Evolutionary conservation across 2,797 vertebrate species (phyloP).

Genomic region (Naso thynnoides): DNA sequence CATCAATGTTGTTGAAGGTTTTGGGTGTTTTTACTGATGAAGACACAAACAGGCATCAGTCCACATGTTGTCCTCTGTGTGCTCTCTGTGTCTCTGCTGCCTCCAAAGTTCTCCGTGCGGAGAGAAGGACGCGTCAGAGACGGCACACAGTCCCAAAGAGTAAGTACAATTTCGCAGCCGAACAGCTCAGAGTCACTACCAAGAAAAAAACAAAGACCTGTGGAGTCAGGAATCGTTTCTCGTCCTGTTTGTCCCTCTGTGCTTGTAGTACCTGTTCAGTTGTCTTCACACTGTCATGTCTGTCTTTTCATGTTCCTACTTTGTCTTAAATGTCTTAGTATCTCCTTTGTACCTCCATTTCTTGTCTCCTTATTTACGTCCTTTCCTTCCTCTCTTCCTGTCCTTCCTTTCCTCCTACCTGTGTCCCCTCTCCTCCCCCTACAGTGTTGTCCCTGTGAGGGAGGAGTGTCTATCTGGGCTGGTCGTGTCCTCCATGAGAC

Average conservation of each 20-base stretch:
- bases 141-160: constrained; percentile 8
- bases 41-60: too few species aligned
- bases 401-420: not conserved
- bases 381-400: not conserved
- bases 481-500: constrained; percentile 74
- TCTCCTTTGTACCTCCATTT: constrained; percentile 4
- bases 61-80: not conserved
- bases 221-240: too few species aligned
- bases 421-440: constrained; percentile 7
- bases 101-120: not conserved
- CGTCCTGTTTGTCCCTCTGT: not conserved
- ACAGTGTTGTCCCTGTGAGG: constrained; percentile 62
- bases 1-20: too few species aligned
- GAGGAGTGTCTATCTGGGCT: constrained; percentile 71
- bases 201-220: too few species aligned
- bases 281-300: not conserved
- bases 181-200: too few species aligned
- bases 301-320: not conserved
- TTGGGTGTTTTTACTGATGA: too few species aligned
- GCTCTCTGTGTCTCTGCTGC: constrained; percentile 9
- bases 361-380: too few species aligned
- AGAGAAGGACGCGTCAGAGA: constrained; percentile 19
- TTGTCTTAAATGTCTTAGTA: not conserved
- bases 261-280: constrained; percentile 20
- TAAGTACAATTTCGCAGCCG: constrained; percentile 21